Percentiles rank a stretch among this genome's conserved stretches.
These are phyloP conservation scores for Hippolais icterina DNA, from an alignment of 2,113 vertebrate genomes.

Conservation along the genomic window DNA sequence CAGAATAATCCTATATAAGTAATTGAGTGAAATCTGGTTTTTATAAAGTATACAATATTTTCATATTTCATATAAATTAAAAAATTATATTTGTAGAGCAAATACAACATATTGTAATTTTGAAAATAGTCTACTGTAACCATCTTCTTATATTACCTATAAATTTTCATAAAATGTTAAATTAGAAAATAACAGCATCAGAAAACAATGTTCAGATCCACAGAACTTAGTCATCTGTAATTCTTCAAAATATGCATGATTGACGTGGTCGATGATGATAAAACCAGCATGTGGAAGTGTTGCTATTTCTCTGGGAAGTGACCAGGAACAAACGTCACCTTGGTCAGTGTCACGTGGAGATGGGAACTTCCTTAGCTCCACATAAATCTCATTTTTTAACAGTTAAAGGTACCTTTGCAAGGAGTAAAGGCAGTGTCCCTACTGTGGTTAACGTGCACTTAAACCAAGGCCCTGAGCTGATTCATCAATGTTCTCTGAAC, in stretches of 20 bases:
- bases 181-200: neutral
- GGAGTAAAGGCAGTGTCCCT: neutral
- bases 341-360: neutral
- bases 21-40: neutral
- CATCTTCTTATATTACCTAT: neutral
- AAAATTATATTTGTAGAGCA: neutral
- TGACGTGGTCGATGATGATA: neutral
- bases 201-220: neutral
- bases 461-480: neutral
- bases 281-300: neutral
- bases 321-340: fast-evolving
- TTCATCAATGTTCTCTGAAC: neutral
- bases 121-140: fast-evolving
- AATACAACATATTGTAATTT: neutral
- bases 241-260: neutral
- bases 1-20: neutral
- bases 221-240: neutral
- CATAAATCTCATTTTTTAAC: neutral
- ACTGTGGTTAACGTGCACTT: neutral
- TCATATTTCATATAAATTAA: neutral
- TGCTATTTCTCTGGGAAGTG: neutral
- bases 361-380: neutral
- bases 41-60: neutral
- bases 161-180: neutral
- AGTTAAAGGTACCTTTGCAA: neutral